Conservation (phyloP, 2,888 invertebrate genomes). For the Amiota communis region DNA sequence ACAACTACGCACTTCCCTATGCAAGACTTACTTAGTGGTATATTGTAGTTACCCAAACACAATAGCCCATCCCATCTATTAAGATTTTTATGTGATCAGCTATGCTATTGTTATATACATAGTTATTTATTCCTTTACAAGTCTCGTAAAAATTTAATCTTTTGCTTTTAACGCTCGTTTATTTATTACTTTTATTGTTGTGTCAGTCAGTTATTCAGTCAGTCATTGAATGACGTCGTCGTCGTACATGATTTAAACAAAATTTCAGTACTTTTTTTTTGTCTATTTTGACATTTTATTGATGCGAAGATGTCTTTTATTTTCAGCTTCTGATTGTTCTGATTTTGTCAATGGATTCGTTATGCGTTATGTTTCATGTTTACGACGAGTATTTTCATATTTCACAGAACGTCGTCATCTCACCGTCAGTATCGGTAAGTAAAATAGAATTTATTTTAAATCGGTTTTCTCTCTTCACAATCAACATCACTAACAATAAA, state of each 20-base stretch:
- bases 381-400: too few relatives aligned
- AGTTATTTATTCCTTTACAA: background rate
- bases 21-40: background rate
- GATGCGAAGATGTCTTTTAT: background rate
- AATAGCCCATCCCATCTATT: background rate
- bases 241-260: constrained; percentile 3
- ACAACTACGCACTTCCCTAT: background rate
- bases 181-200: background rate
- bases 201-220: background rate
- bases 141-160: constrained; percentile 27
- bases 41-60: background rate
- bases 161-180: constrained; percentile 17
- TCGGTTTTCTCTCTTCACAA: too few relatives aligned
- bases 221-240: background rate
- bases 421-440: too few relatives aligned
- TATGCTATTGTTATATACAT: background rate
- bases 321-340: background rate
- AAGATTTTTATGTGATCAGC: background rate
- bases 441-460: too few relatives aligned
- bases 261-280: background rate
- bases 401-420: too few relatives aligned
- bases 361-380: background rate
- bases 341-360: constrained; percentile 14
- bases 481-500: too few relatives aligned
- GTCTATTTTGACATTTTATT: background rate